Evolutionary conservation across 2,113 vertebrate species (phyloP), one percentile per base, ranked within the genome.

Genomic region (Microtus montanus): DNA sequence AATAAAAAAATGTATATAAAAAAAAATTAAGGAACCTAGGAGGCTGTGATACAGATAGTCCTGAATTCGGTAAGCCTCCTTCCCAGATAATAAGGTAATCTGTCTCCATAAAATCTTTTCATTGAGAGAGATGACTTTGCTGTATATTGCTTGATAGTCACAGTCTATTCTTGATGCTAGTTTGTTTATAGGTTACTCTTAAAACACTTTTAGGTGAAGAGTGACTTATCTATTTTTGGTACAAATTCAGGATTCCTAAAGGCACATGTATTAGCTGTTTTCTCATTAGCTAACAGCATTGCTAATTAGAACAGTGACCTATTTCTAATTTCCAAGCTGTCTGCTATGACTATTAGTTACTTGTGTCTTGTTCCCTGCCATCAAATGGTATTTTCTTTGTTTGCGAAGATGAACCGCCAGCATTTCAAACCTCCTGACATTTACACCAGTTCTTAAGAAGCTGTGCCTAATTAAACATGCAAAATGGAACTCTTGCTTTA

Each of bases 251-350:
- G 97, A 93, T 74, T 92, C n/a, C 12, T 94, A 84, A 96, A 89
- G 86, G 13, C 10, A 86, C 35, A 75, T 97, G 86, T 93, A 95
- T 68, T 93, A 19, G 71, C 58, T 94, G 70, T 94, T 98, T 98
- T 94, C 74, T 96, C 89, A 93, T 95, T 98, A 98, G 96, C 98
- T 97, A 98, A 95, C 10, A 75, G 68, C 89, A 95, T 19, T 77
- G 68, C 91, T 97, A 94, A 97, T 98, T 98, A 98, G 96, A 97
- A 97, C 74, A 96, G 95, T 95, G 96, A 96, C 94, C 89, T 97
- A 97, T 96, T 74, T 95, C 87, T 97, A 97, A 97, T 96, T 92
- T 98, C 82, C 91, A 97, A 95, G 89, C 83, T 96, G 86, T 96
- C 97, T 97, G 80, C 83, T 96, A 87, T 78, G 95, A 89, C 93